Conservation (phyloP, 2,888 invertebrate species). For the Deilephila elpenor region DNA sequence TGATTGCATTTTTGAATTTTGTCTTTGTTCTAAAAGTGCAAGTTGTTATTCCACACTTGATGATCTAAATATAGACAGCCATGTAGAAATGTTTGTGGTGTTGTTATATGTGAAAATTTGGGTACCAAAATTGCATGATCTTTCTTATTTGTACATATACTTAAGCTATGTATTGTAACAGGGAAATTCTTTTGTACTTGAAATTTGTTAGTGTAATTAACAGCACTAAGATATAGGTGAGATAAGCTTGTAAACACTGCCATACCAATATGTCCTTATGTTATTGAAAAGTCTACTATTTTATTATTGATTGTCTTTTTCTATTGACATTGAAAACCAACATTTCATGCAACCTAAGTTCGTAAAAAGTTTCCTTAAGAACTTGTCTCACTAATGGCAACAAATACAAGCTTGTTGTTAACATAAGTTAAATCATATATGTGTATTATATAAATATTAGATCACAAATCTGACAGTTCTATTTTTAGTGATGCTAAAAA, state of each 20-base stretch:
- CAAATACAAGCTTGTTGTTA: too few relatives aligned
- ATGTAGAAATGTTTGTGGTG: slow-evolving; percentile 25
- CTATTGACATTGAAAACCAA: too few relatives aligned
- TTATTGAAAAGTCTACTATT: too few relatives aligned
- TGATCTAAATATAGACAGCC: slow-evolving; percentile 36
- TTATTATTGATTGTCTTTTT: too few relatives aligned
- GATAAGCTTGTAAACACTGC: too few relatives aligned
- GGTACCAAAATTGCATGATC: not conserved
- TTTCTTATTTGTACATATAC: slow-evolving; percentile 4
- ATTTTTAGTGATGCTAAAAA: not conserved
- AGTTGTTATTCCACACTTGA: slow-evolving; percentile 63
- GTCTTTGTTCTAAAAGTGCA: slow-evolving; percentile 79
- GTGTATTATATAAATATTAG: not conserved
- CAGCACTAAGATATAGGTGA: too few relatives aligned
- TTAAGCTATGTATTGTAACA: not conserved
- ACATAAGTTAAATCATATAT: not conserved
- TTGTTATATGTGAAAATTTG: slow-evolving; percentile 14
- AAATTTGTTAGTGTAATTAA: not conserved
- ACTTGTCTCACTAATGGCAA: too few relatives aligned
- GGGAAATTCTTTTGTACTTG: not conserved
- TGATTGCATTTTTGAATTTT: slow-evolving; percentile 33
- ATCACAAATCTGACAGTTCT: not conserved
- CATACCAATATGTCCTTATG: too few relatives aligned
- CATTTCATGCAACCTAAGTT: too few relatives aligned
- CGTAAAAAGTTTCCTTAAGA: too few relatives aligned